phyloP scores from a whole-genome alignment of 2,797 vertebrate species.

The Glyptemys insculpta region DNA sequence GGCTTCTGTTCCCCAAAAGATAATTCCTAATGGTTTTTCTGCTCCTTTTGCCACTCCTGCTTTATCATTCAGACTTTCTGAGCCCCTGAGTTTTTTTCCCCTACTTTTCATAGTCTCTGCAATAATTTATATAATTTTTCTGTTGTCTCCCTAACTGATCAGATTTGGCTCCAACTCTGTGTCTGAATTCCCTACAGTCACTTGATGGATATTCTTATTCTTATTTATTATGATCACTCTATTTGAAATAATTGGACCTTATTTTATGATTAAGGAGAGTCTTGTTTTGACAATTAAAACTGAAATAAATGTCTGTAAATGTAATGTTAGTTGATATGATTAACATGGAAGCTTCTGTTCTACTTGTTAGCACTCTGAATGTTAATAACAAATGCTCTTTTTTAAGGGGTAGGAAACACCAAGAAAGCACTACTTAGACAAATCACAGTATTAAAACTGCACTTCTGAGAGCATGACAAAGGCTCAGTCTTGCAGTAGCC shows the following conservation, averaged over 20 bases:
- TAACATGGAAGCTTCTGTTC: neutral
- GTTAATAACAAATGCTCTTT: neutral
- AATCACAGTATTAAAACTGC: neutral
- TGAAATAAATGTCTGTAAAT: neutral
- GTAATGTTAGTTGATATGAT: neutral
- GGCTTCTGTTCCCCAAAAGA: rapidly evolving
- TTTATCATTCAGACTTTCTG: neutral
- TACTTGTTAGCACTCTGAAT: neutral
- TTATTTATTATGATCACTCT: neutral
- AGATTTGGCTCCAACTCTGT: neutral
- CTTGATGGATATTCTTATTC: neutral
- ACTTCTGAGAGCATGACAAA: neutral
- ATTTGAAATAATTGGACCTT: neutral
- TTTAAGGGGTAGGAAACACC: neutral
- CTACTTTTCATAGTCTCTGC: rapidly evolving
- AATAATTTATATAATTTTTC: neutral
- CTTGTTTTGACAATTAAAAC: neutral
- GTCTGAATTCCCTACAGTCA: neutral
- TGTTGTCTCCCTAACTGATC: neutral
- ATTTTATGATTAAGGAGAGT: neutral
- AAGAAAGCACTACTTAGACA: neutral
- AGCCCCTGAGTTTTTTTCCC: neutral
- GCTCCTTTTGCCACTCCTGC: neutral
- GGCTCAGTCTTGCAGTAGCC: rapidly evolving
- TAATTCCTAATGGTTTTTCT: neutral